phyloP scores from a whole-genome alignment of 2,797 vertebrate species.

The Mycteria americana region DNA sequence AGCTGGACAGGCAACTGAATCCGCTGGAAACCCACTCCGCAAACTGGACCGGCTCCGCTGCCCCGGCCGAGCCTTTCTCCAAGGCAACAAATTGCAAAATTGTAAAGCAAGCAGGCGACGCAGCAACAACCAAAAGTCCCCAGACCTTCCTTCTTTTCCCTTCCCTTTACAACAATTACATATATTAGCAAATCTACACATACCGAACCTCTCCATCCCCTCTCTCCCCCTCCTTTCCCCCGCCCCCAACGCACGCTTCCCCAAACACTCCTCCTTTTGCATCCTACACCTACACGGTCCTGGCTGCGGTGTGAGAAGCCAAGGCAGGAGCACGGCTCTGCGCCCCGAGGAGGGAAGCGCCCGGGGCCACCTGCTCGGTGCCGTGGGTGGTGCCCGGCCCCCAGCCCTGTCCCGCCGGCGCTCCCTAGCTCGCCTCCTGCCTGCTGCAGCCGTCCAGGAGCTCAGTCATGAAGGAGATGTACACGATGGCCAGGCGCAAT shows the following conservation, averaged over 20 bases:
- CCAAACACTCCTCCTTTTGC: background rate
- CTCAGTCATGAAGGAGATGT: slow-evolving; percentile 97
- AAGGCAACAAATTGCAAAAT: background rate
- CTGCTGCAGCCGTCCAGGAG: slow-evolving; percentile 77
- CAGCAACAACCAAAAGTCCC: background rate
- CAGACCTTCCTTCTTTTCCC: fast-evolving
- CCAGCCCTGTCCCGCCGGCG: background rate
- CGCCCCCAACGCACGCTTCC: fast-evolving
- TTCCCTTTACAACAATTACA: background rate
- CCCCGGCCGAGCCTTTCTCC: background rate
- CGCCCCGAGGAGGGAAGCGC: background rate
- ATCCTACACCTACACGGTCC: background rate
- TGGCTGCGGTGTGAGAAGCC: background rate
- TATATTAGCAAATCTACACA: background rate
- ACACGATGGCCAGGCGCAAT: slow-evolving; percentile 91
- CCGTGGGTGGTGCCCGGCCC: background rate
- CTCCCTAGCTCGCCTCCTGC: slow-evolving; percentile 30
- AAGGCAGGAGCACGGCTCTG: background rate
- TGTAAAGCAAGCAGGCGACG: background rate
- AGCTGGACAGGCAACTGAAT: background rate
- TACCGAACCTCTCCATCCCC: background rate
- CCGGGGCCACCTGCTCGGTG: background rate
- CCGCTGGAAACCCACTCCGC: background rate
- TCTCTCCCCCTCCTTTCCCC: background rate
- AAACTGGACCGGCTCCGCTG: background rate